Evolutionary conservation across 2,888 invertebrate genomes (phyloP).

Genomic region (Plusia festucae): DNA sequence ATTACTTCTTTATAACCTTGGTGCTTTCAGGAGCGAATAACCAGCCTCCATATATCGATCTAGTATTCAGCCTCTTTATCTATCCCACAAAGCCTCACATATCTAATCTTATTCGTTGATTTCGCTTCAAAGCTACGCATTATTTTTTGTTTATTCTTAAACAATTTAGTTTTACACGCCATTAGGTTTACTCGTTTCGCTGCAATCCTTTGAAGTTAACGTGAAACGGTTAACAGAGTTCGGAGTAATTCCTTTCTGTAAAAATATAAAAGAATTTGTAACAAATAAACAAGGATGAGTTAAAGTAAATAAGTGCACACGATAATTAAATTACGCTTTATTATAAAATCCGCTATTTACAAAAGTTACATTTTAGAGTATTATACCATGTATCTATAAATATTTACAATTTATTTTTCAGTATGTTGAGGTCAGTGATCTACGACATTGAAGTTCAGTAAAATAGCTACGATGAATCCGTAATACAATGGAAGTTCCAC

Average conservation of each 20-base stretch:
- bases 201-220: slow-evolving; percentile 23
- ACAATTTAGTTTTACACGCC: slow-evolving; percentile 44
- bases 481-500: too few species aligned
- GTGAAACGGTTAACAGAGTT: slow-evolving; percentile 11
- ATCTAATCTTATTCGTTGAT: slow-evolving; percentile 57
- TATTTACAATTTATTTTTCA: slow-evolving; percentile 50
- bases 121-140: slow-evolving; percentile 39
- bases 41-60: slow-evolving; percentile 41
- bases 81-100: slow-evolving; percentile 55
- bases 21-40: background rate
- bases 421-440: slow-evolving; percentile 25
- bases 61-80: slow-evolving; percentile 33
- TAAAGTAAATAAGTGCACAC: slow-evolving; percentile 15
- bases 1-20: background rate
- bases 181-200: slow-evolving; percentile 37
- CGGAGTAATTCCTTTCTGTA: slow-evolving; percentile 20
- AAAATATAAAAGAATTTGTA: background rate
- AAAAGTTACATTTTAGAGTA: slow-evolving; percentile 35
- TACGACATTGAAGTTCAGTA: background rate
- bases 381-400: slow-evolving; percentile 24
- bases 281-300: background rate
- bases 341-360: slow-evolving; percentile 58
- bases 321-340: slow-evolving; percentile 65
- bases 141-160: slow-evolving; percentile 48
- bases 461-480: background rate